Evolutionary conservation across 2,797 vertebrate genomes (phyloP).

Genomic region (Calcarius lapponicus): DNA sequence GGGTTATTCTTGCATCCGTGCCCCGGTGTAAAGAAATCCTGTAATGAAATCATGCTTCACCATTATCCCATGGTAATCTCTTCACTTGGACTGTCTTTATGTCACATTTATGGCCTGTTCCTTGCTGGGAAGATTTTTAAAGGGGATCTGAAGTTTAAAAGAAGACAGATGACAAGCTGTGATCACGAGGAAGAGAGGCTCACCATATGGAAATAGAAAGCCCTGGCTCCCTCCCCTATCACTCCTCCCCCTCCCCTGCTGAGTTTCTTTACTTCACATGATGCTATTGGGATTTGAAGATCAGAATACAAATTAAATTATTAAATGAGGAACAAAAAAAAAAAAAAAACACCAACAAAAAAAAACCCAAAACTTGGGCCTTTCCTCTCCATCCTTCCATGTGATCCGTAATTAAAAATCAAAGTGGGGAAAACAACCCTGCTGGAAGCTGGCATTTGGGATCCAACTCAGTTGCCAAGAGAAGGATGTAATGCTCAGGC

Average conservation of each 20-base stretch:
- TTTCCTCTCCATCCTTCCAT: constrained; percentile 42
- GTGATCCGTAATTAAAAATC: constrained; percentile 46
- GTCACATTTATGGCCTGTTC: constrained; percentile 51
- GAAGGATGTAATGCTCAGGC: background rate
- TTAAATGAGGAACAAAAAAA: constrained; percentile 32
- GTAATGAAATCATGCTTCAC: background rate
- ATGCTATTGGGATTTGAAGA: constrained; percentile 66
- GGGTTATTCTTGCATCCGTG: background rate
- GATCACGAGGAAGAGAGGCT: constrained; percentile 55
- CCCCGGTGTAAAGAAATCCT: background rate
- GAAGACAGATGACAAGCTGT: constrained; percentile 71
- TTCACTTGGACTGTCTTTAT: constrained; percentile 40
- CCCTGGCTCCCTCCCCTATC: constrained; percentile 46
- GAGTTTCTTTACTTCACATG: constrained; percentile 57
- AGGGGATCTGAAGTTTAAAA: constrained; percentile 68
- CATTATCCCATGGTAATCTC: background rate
- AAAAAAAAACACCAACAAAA: background rate
- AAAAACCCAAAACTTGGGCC: background rate
- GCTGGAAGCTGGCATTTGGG: constrained; percentile 37
- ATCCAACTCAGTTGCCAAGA: background rate
- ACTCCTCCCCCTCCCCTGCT: constrained; percentile 65
- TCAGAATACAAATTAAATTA: constrained; percentile 67
- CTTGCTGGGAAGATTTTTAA: constrained; percentile 68
- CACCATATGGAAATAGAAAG: constrained; percentile 68
- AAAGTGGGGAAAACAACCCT: constrained; percentile 27